A percentile compares a stretch with the other conserved stretches of the same genome.
These are phyloP conservation scores for Dendrocincla tyrannina DNA, from an alignment of 2,797 vertebrate species.

Conservation along the genomic window DNA sequence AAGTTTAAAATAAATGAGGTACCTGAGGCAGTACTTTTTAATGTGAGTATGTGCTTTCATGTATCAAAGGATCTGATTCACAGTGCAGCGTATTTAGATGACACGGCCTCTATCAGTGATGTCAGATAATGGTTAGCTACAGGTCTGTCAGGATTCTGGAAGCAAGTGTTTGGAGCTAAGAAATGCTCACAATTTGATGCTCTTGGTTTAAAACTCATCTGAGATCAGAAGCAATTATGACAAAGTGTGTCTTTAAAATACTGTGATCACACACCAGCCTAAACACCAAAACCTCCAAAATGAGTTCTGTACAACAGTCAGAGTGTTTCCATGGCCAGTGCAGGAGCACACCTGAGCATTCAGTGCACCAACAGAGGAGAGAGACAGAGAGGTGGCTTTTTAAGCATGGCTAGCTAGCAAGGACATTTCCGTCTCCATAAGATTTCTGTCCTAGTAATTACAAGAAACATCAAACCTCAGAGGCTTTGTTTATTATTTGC, in stretches of 20 bases:
- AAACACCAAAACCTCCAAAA: neutral
- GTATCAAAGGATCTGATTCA: neutral
- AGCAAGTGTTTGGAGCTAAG: neutral
- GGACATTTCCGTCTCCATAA: neutral
- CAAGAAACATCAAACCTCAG: neutral
- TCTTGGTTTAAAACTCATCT: neutral
- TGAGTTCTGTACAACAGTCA: neutral
- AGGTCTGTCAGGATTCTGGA: neutral
- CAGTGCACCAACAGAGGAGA: neutral
- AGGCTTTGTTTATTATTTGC: neutral
- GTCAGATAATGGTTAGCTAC: neutral
- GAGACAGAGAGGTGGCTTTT: neutral
- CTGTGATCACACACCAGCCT: neutral
- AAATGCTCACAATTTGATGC: neutral
- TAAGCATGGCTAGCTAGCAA: neutral
- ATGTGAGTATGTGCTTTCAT: neutral
- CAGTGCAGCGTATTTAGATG: neutral
- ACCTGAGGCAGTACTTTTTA: neutral
- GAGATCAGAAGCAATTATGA: neutral
- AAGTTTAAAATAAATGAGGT: neutral
- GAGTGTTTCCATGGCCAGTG: neutral
- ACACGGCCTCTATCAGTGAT: neutral
- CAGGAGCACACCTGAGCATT: neutral
- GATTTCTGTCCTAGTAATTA: neutral
- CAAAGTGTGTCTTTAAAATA: neutral